Evolutionary conservation across 2,797 vertebrate genomes (phyloP).

Genomic region (Leptatherina wallacei): DNA sequence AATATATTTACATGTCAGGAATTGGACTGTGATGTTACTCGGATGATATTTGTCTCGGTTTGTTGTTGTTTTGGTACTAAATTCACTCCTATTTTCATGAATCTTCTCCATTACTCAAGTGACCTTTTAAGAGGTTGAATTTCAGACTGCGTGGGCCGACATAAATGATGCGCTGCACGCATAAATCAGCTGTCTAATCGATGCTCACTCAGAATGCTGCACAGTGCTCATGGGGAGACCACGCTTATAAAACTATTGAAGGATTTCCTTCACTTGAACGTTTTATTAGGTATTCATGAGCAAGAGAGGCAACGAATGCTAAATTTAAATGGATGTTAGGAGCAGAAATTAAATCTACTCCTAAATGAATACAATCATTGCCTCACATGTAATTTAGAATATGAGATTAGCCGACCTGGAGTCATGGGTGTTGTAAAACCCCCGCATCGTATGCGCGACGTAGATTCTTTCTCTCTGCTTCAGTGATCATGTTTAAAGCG

Average conservation of each 20-base stretch:
- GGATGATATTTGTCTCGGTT: rapidly evolving
- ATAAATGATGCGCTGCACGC: constrained; percentile 52
- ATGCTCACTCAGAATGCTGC: constrained; percentile 43
- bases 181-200: constrained; percentile 30
- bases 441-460: not conserved
- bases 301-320: constrained; percentile 31
- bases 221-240: not conserved
- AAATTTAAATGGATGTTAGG: constrained; percentile 16
- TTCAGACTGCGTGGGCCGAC: constrained; percentile 21
- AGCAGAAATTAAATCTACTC: constrained; percentile 14
- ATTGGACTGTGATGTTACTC: no score
- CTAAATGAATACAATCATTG: constrained; percentile 5
- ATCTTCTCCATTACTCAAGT: constrained; percentile 28
- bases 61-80: no score
- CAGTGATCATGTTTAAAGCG: not conserved
- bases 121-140: constrained; percentile 45
- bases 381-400: constrained; percentile 10
- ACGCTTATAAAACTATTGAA: constrained; percentile 30
- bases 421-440: constrained; percentile 10
- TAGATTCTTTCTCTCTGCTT: not conserved
- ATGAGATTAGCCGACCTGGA: not conserved
- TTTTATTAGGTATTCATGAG: constrained; percentile 54
- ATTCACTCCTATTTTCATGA: constrained; percentile 11
- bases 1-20: no score
- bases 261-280: constrained; percentile 40